Evolutionary conservation across 2,113 vertebrate species (phyloP).

Genomic region (Clinocottus analis): DNA sequence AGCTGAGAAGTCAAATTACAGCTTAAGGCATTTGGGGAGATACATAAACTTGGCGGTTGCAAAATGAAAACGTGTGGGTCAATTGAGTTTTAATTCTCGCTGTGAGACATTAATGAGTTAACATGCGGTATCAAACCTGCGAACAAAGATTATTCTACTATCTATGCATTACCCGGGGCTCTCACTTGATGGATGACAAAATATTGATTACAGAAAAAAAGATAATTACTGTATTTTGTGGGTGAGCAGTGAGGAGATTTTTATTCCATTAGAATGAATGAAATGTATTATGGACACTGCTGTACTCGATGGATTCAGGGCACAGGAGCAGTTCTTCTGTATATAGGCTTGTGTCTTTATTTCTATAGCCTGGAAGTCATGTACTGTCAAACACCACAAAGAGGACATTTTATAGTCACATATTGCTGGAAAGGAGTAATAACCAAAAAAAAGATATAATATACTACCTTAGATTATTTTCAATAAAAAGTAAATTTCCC

Average conservation of each 20-base stretch:
- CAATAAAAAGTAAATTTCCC: conserved; percentile 52
- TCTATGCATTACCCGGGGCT: neutral
- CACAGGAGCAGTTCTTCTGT: conserved; percentile 17
- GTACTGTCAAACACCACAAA: conserved; percentile 60
- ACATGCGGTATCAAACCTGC: neutral
- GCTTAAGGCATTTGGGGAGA: neutral
- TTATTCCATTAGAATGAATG: neutral
- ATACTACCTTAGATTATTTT: conserved; percentile 9
- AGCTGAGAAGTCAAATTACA: neutral
- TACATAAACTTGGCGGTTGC: neutral
- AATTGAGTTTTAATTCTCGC: neutral
- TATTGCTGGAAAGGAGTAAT: conserved; percentile 30
- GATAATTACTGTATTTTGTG: neutral
- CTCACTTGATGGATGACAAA: neutral
- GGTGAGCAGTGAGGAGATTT: neutral
- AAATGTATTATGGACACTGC: neutral
- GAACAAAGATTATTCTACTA: neutral
- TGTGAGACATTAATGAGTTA: neutral
- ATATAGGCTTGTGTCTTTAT: conserved; percentile 66
- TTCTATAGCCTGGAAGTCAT: conserved; percentile 64
- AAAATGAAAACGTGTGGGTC: neutral
- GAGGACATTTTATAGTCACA: conserved; percentile 47
- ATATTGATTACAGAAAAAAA: neutral
- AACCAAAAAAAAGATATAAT: conserved; percentile 20
- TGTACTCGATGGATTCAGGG: conserved; percentile 21